phyloP scores from a whole-genome alignment of 1,140 invertebrate species.

The Limonius californicus region DNA sequence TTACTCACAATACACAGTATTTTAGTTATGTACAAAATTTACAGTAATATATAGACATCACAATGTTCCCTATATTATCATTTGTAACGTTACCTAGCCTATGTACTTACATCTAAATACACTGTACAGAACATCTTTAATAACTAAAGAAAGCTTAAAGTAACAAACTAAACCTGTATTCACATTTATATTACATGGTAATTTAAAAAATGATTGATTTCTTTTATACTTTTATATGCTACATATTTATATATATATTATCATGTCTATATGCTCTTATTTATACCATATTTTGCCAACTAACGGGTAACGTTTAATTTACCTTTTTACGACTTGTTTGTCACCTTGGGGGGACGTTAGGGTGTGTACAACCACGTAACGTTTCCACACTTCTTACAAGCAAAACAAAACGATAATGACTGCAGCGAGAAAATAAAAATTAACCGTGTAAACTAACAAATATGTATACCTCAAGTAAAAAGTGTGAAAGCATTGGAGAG shows the following conservation, averaged over 20 bases:
- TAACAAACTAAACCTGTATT: conserved; percentile 44
- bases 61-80: conserved; percentile 49
- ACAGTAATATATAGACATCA: conserved; percentile 50
- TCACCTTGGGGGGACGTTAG: not conserved
- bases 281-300: conserved; percentile 41
- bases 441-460: too few species aligned
- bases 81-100: conserved; percentile 45
- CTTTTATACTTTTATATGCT: conserved; percentile 41
- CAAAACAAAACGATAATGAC: too few species aligned
- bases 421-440: too few species aligned
- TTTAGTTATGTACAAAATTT: conserved; percentile 50
- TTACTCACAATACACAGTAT: conserved; percentile 50
- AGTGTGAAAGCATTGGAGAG: too few species aligned
- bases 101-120: conserved; percentile 45
- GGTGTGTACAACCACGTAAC: not conserved
- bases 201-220: conserved; percentile 44
- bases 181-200: conserved; percentile 46
- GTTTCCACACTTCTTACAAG: conserved; percentile 3
- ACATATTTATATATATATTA: conserved; percentile 44
- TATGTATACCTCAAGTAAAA: too few species aligned
- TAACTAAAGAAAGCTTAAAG: conserved; percentile 34
- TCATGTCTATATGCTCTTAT: conserved; percentile 42
- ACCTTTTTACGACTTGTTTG: not conserved
- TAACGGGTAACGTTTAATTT: conserved; percentile 38
- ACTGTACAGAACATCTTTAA: conserved; percentile 48